Percentiles rank a stretch among this genome's conserved stretches.
Evolutionary conservation across 2,113 vertebrate genomes (phyloP).

Genomic region (Alaudala cheleensis): DNA sequence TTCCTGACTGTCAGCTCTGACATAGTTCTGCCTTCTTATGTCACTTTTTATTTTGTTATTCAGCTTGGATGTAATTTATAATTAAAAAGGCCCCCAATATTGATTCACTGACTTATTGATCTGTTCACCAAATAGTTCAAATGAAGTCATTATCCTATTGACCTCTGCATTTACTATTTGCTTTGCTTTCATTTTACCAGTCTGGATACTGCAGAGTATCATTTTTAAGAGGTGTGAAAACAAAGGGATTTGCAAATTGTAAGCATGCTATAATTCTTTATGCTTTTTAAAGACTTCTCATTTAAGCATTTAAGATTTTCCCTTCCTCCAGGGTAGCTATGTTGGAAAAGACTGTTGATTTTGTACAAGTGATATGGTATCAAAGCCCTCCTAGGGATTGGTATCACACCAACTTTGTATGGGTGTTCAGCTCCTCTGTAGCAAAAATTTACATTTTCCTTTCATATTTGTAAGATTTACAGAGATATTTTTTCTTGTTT

Average conservation of each 20-base stretch:
- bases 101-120: constrained; percentile 1
- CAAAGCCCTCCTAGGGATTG: neutral
- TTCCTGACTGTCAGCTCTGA: neutral
- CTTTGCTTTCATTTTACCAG: neutral
- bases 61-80: constrained; percentile 19
- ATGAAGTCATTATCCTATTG: neutral
- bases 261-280: neutral
- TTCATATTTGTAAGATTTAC: neutral
- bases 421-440: neutral
- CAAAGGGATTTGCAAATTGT: neutral
- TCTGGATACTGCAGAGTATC: neutral
- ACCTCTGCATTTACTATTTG: neutral
- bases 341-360: neutral
- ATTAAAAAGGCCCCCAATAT: neutral
- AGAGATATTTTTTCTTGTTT: neutral
- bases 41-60: constrained; percentile 5
- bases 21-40: neutral
- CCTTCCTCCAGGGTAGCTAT: neutral
- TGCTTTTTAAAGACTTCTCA: neutral
- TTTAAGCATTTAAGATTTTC: neutral
- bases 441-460: neutral
- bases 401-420: neutral
- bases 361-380: neutral
- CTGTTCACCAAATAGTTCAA: constrained; percentile 24
- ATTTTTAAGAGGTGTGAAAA: neutral